Conservation (phyloP, 2,888 invertebrate genomes). For the Cryptocephalus primarius region DNA sequence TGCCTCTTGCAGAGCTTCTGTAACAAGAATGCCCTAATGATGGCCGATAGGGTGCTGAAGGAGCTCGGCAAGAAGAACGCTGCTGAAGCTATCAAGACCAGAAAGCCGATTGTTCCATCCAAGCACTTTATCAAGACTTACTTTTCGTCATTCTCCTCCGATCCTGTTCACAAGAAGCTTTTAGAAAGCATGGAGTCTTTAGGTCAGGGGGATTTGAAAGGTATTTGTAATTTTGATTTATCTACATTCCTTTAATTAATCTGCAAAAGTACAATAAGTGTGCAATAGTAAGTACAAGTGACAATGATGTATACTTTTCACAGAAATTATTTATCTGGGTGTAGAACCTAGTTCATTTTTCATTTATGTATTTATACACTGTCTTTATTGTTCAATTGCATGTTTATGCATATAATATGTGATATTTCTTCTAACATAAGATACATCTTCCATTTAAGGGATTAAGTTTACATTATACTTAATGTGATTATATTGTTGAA, state of each 20-base stretch:
- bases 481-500: too few species aligned
- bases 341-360: too few species aligned
- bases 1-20: constrained; percentile 84
- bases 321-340: too few species aligned
- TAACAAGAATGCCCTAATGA: constrained; percentile 66
- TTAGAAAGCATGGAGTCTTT: constrained; percentile 31
- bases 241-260: not conserved
- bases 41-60: constrained; percentile 83
- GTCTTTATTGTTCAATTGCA: too few species aligned
- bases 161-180: constrained; percentile 58
- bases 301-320: too few species aligned
- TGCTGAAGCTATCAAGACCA: constrained; percentile 57
- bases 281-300: too few species aligned
- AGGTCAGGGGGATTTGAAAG: constrained; percentile 29
- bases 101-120: constrained; percentile 70
- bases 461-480: too few species aligned
- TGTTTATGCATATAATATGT: too few species aligned
- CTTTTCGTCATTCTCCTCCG: constrained; percentile 77
- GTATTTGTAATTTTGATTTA: constrained; percentile 8
- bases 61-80: constrained; percentile 68
- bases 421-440: too few species aligned
- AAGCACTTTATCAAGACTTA: constrained; percentile 78
- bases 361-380: too few species aligned
- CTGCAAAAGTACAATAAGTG: not conserved
- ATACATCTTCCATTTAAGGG: too few species aligned